Evolutionary conservation across 2,113 vertebrate genomes (phyloP), one percentile per base, ranked within the genome.

Genomic region (Engystomops pustulosus): DNA sequence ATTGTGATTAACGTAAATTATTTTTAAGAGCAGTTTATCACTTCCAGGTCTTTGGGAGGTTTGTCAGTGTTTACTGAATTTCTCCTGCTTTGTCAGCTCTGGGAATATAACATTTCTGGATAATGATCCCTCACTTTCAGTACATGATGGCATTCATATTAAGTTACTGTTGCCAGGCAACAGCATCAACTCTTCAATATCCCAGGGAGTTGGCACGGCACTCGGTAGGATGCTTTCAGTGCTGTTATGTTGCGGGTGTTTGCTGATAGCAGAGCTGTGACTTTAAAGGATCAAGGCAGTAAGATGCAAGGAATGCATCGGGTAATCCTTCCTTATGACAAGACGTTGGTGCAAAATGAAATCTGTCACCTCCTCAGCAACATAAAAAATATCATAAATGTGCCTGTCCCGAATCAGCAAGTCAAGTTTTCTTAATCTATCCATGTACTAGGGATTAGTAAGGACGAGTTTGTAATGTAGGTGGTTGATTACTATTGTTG

Each of bases 51-150:
- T 84, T 36, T 55, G 75, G n/a, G 38, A 44, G 36, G 47, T n/a
- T 58, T 70, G 49, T 79, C 38, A 79, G 55, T 55, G 34, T 70
- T 79, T 70, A 79, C 75, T 25, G 25, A 69, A 58, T 69, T 85
- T 70, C 34, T 78, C 27, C 62, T 15, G 49, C 74, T 32, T 70
- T 79, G 32, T 70, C 38, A 70, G 62, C 65, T 45, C 45, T 70
- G 34, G 83, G 83, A 25, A 79, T 78, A 85, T 79, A 70, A 70
- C 18, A 70, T 85, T 78, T 70, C 82, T 84, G 62, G 51, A 69
- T 84, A 77, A 84, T 78, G 82, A 68, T 68, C 47, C 62, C 36
- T 85, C 49, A 53, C 47, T 85, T 79, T 70, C 44, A 51, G 60
- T 65, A 20, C n/a, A 65, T 38, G 62, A 79, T 70, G 60, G 83